phyloP scores from a whole-genome alignment of 2,888 invertebrate species.

The Rotaria sp. region DNA sequence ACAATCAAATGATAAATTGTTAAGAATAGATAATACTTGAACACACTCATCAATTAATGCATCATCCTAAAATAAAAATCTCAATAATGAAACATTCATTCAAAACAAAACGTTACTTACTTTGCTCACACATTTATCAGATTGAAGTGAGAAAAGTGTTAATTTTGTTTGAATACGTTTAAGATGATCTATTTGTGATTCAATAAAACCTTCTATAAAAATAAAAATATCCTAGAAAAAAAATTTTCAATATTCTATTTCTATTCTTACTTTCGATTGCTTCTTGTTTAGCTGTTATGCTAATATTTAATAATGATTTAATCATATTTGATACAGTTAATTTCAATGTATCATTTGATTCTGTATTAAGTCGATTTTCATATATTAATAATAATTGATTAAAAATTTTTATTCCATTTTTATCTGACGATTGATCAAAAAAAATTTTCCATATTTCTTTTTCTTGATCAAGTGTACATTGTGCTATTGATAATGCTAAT shows the following conservation, averaged over 20 bases:
- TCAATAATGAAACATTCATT: neutral
- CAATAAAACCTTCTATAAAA: constrained; percentile 6
- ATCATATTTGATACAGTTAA: constrained; percentile 20
- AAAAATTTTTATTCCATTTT: neutral
- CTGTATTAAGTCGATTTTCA: constrained; percentile 8
- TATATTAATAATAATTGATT: neutral
- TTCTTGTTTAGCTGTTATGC: neutral
- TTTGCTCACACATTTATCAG: constrained; percentile 26
- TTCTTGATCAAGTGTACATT: neutral
- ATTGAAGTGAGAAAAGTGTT: constrained; percentile 17
- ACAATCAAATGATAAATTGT: neutral
- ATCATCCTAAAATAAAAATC: neutral
- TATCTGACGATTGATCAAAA: neutral
- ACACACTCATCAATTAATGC: constrained; percentile 8
- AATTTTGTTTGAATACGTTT: constrained; percentile 31
- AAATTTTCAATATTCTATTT: neutral
- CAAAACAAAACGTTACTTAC: neutral
- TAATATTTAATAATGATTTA: constrained; percentile 26
- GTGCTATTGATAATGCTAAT: constrained; percentile 17
- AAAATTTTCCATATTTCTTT: neutral
- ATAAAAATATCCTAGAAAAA: neutral
- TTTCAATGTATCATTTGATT: constrained; percentile 13
- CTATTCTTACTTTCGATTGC: constrained; percentile 6
- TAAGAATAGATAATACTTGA: constrained; percentile 15
- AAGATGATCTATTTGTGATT: constrained; percentile 12